phyloP scores from a whole-genome alignment of 2,797 vertebrate genomes.

The Phataginus tetradactyla region DNA sequence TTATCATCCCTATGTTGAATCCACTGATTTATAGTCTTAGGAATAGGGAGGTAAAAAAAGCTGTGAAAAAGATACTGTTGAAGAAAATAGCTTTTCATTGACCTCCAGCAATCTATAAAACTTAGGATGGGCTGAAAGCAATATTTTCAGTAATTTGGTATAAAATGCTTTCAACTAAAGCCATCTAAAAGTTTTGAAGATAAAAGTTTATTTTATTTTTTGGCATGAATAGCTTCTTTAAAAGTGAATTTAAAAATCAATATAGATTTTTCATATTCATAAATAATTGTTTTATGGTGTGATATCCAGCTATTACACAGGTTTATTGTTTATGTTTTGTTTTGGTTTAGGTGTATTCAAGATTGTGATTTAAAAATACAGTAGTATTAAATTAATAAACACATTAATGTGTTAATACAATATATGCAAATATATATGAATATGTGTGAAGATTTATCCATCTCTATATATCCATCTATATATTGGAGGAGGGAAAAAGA shows the following conservation, averaged over 20 bases:
- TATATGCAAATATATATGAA: neutral
- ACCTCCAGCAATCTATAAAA: neutral
- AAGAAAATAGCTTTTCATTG: constrained; percentile 27
- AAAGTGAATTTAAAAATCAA: neutral
- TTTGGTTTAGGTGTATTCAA: neutral
- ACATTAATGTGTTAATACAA: neutral
- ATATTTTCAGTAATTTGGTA: neutral
- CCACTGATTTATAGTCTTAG: constrained; percentile 69
- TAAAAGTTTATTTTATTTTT: neutral
- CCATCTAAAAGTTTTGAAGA: neutral
- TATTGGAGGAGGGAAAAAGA: neutral
- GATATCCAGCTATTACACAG: neutral
- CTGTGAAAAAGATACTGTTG: constrained; percentile 55
- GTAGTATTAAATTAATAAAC: neutral
- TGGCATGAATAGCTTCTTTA: neutral
- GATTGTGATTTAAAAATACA: neutral
- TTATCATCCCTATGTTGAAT: constrained; percentile 62
- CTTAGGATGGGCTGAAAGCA: neutral
- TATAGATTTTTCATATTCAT: neutral
- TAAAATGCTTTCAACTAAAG: neutral
- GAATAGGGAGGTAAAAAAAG: constrained; percentile 66
- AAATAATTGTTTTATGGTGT: neutral
- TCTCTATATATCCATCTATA: neutral
- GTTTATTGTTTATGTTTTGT: neutral
- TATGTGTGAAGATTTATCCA: neutral